Percentiles rank a stretch among this genome's conserved stretches.
Conservation (phyloP, 2,113 vertebrate species). For the Ceuthmochares aereus region DNA sequence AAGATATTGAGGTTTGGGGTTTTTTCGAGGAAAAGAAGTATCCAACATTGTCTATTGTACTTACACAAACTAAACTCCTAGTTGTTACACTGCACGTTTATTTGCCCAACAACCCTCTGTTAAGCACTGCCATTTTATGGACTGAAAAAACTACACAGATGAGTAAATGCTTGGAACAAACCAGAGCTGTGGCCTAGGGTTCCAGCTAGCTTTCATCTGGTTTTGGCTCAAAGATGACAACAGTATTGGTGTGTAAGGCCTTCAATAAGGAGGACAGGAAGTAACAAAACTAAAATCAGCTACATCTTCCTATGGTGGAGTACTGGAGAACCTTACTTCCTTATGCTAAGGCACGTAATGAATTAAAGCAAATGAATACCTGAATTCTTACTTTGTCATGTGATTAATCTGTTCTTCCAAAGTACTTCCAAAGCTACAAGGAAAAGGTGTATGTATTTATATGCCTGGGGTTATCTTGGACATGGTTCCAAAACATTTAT, state of each 20-base stretch:
- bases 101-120: neutral
- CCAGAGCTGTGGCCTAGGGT: neutral
- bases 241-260: neutral
- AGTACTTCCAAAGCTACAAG: neutral
- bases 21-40: neutral
- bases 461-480: neutral
- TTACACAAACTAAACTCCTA: neutral
- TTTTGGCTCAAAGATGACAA: neutral
- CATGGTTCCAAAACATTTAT: neutral
- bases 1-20: neutral
- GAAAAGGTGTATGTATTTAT: neutral
- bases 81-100: neutral
- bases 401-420: neutral
- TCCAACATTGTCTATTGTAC: neutral
- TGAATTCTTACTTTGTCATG: neutral
- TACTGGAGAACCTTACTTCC: neutral
- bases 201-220: neutral
- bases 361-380: neutral
- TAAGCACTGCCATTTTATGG: neutral
- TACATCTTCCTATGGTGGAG: neutral
- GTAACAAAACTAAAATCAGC: neutral
- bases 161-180: neutral
- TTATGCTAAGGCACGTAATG: neutral
- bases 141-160: neutral
- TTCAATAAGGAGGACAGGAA: neutral